A percentile compares a stretch with the other conserved stretches of the same genome.
Conservation (phyloP, 2,797 vertebrate genomes). For the Acipenser ruthenus region DNA sequence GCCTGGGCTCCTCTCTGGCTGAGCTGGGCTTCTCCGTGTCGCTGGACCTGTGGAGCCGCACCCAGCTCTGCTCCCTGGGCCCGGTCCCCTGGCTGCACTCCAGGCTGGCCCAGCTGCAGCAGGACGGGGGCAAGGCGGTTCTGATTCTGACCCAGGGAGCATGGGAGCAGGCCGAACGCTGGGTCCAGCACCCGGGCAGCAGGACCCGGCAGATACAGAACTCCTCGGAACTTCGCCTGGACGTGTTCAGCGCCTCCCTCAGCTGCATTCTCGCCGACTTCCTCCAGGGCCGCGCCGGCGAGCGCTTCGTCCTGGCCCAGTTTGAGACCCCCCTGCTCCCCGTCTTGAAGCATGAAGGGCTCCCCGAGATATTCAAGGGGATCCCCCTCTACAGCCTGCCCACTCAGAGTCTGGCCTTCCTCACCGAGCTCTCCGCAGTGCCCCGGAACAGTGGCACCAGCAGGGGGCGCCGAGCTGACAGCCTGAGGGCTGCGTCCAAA, state of each 20-base stretch:
- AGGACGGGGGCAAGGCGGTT: conserved; percentile 64
- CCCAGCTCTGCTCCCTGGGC: conserved; percentile 56
- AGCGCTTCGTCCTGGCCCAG: conserved; percentile 63
- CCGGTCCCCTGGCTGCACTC: conserved; percentile 79
- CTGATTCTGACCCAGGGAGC: conserved; percentile 71
- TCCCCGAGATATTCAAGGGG: conserved; percentile 61
- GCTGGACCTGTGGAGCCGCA: conserved; percentile 73
- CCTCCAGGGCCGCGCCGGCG: conserved; percentile 55
- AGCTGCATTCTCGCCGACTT: conserved; percentile 71
- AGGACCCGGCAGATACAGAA: fast-evolving
- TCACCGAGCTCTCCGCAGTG: conserved; percentile 53
- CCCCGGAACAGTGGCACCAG: conserved; percentile 17
- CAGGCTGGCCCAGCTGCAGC: conserved; percentile 55
- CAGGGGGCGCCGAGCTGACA: conserved; percentile 20
- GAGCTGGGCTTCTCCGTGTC: conserved; percentile 60
- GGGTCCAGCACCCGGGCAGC: conserved; percentile 2
- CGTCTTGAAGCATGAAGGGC: conserved; percentile 25
- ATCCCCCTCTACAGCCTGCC: conserved; percentile 71
- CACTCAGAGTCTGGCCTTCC: conserved; percentile 60
- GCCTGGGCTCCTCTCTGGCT: conserved; percentile 65
- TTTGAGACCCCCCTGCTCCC: conserved; percentile 55
- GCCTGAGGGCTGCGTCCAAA: conserved; percentile 21
- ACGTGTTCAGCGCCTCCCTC: conserved; percentile 68
- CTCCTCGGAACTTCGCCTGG: conserved; percentile 24
- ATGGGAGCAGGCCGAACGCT: conserved; percentile 48